Evolutionary conservation across 1,140 invertebrate species (phyloP).

Genomic region (Lysiphlebus fabarum): DNA sequence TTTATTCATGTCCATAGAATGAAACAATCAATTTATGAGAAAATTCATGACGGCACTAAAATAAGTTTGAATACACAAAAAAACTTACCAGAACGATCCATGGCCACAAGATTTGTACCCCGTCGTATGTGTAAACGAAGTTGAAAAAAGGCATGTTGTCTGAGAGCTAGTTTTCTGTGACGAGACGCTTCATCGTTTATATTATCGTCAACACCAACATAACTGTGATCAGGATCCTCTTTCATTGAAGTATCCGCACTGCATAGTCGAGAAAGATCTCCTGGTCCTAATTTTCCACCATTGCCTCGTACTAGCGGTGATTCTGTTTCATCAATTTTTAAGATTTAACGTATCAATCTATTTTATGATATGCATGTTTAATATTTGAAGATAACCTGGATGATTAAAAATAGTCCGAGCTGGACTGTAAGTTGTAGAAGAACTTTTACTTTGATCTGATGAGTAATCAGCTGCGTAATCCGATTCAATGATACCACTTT

Average conservation of each 20-base stretch:
- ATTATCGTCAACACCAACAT: slow-evolving; percentile 29
- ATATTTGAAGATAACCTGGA: slow-evolving; percentile 43
- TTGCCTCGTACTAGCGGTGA: slow-evolving; percentile 37
- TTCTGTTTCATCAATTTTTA: slow-evolving; percentile 29
- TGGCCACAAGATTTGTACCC: slow-evolving; percentile 84
- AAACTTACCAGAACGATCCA: slow-evolving; percentile 87
- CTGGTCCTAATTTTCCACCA: slow-evolving; percentile 30
- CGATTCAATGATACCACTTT: slow-evolving; percentile 51
- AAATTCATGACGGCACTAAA: neutral
- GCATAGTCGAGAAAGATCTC: slow-evolving; percentile 37
- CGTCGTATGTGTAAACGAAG: slow-evolving; percentile 82
- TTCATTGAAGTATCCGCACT: slow-evolving; percentile 36
- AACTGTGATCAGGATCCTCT: slow-evolving; percentile 5
- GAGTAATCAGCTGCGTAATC: slow-evolving; percentile 72
- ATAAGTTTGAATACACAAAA: slow-evolving; percentile 9
- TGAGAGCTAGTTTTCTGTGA: slow-evolving; percentile 66
- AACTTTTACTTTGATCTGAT: slow-evolving; percentile 65
- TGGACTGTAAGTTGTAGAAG: slow-evolving; percentile 67
- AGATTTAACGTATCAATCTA: neutral
- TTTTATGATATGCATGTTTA: neutral
- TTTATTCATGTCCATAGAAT: too few relatives aligned
- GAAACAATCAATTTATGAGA: neutral
- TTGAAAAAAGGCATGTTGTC: slow-evolving; percentile 87
- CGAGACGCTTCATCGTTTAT: slow-evolving; percentile 57
- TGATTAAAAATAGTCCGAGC: slow-evolving; percentile 57